Base-by-base conservation (phyloP, 1,140 invertebrate genomes). In the Gonioctena quinquepunctata region DNA sequence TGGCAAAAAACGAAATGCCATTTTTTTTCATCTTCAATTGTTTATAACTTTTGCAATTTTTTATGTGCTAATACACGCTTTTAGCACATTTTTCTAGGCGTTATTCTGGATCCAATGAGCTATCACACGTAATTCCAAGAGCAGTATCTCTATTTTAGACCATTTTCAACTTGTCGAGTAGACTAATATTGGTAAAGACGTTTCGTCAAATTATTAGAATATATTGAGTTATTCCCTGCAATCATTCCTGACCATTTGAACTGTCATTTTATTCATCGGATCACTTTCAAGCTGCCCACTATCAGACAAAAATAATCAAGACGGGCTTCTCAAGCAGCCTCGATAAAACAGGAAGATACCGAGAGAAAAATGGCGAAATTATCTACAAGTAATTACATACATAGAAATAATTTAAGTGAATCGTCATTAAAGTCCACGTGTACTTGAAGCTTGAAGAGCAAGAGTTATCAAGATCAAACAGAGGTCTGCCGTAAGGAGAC, bases 381-480 rank as follows among this genome's bases (percentile, higher is more conserved):
- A 42, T n/a, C 2, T 3, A 42, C 11, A 11, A 42, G 11, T 42
- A 42, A 42, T 42, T 42, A 42, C 33, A 42, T 42, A 42, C 33
- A 42, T n/a, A 42, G 33, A 42, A n/a, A 42, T 42, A 42, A 42
- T 42, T 42, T 42, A 42, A n/a, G 33, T 42, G 33, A 33, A n/a
- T 57, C 26, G 48, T 66, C 52, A 42, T 66, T 61, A 23, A 18
- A 26, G 22, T 4, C 33, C 63, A 23, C 28, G 50, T 56, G 21
- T 18, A 28, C 27, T 66, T 66, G 33, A 42, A 0, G 5, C 11
- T 4, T 42, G 49, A 66, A 56, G 49, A 66, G 52, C 25, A 13
- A 23, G 22, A 23, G 33, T 63, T 28, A 63, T 63, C 62, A 49
- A 49, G 62, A 64, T 64, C 33, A 42, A 64, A 64, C 21, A 66